Conservation (phyloP, 2,113 vertebrate genomes). For the Salvelinus alpinus region DNA sequence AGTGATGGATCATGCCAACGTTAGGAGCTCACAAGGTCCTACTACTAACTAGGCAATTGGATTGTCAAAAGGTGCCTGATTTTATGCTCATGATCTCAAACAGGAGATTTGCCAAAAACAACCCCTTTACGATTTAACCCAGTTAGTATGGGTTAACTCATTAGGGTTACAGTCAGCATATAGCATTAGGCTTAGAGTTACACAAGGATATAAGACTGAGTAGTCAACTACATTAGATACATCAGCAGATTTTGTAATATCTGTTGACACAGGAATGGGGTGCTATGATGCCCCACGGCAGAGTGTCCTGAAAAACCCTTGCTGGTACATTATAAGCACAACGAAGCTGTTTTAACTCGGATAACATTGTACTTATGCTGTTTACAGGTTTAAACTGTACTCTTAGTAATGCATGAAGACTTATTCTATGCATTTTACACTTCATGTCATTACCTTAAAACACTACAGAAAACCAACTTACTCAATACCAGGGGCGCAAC, state of each 20-base stretch:
- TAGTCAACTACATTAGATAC: background rate
- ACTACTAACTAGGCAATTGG: background rate
- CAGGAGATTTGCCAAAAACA: constrained; percentile 32
- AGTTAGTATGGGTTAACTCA: background rate
- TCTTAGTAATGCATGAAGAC: constrained; percentile 23
- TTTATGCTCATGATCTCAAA: constrained; percentile 28
- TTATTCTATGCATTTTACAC: constrained; percentile 43
- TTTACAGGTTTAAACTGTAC: constrained; percentile 20
- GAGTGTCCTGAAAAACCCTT: background rate
- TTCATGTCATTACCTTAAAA: constrained; percentile 26
- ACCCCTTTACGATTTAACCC: background rate
- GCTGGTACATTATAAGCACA: constrained; percentile 28
- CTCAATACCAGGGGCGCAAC: background rate
- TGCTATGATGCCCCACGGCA: background rate
- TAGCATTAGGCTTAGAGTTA: background rate
- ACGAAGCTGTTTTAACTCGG: constrained; percentile 20
- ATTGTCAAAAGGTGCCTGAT: constrained; percentile 18
- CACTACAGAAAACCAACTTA: background rate
- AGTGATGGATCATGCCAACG: background rate
- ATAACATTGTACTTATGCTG: constrained; percentile 11
- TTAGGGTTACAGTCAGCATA: background rate
- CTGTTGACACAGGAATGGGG: background rate
- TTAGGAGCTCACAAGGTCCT: background rate
- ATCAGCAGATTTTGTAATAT: background rate
- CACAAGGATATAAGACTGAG: background rate